Evolutionary conservation across 2,113 vertebrate genomes (phyloP).

Genomic region (Odocoileus hemionus): DNA sequence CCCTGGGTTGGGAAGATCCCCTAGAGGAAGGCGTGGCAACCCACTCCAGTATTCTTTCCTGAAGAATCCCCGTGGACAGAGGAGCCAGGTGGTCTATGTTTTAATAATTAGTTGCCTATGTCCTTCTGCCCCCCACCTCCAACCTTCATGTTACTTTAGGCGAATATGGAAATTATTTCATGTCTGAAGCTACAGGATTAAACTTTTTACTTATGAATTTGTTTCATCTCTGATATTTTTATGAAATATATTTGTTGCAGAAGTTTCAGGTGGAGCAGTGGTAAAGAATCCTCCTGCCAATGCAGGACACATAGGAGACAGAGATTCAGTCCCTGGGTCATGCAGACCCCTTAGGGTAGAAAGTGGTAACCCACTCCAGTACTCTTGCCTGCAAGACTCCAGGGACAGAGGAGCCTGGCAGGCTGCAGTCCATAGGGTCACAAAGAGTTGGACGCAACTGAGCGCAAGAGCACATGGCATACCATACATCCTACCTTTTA

Average conservation of each 20-base stretch:
- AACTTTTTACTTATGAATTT: not conserved
- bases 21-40: not conserved
- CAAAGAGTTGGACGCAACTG: not conserved
- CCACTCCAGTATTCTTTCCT: not conserved
- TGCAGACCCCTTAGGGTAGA: not conserved
- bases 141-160: not conserved
- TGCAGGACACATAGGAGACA: not conserved
- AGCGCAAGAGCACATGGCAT: not conserved
- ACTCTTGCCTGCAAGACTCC: not conserved
- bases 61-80: not conserved
- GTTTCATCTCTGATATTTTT: not conserved
- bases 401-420: not conserved
- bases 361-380: not conserved
- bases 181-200: not conserved
- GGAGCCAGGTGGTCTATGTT: not conserved
- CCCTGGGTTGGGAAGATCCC: not conserved
- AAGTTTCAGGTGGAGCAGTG: not conserved
- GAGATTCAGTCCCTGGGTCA: not conserved
- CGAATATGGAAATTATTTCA: constrained; percentile 27
- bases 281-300: not conserved
- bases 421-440: not conserved
- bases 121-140: not conserved
- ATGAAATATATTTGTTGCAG: constrained; percentile 4
- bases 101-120: not conserved
- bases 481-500: not conserved